A percentile compares a stretch with the other conserved stretches of the same genome.
Conservation (phyloP, 2,113 vertebrate genomes). For the Grammomys dolichurus region DNA sequence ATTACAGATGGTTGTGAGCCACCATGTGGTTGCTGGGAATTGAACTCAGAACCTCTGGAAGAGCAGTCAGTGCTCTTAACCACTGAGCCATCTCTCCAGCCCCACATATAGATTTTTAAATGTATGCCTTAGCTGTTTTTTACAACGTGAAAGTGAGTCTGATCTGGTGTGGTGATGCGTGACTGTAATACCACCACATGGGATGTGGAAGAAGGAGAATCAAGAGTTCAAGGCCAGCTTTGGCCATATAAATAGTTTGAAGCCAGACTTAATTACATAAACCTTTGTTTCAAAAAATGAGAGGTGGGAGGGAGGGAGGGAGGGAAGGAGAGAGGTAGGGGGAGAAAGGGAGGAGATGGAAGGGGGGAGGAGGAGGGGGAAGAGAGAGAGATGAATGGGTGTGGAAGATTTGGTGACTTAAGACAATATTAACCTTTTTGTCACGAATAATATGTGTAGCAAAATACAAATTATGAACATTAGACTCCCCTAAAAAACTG, state of each 20-base stretch:
- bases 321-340: too few relatives aligned
- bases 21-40: too few relatives aligned
- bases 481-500: not conserved
- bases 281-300: not conserved
- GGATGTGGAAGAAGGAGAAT: too few relatives aligned
- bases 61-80: too few relatives aligned
- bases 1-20: too few relatives aligned
- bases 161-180: not conserved
- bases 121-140: constrained; percentile 8
- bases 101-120: too few relatives aligned
- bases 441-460: not conserved
- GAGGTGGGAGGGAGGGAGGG: not conserved
- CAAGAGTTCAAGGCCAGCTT: not conserved
- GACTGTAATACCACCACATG: not conserved
- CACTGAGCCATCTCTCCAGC: too few relatives aligned
- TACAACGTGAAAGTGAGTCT: constrained; percentile 40
- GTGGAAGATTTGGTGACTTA: not conserved
- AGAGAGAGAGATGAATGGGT: not conserved
- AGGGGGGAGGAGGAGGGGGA: too few relatives aligned
- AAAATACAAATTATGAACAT: not conserved
- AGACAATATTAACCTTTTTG: not conserved
- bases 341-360: not conserved
- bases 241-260: not conserved
- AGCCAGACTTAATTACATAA: not conserved
- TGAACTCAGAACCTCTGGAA: too few relatives aligned